Base-by-base conservation (phyloP, 2,113 vertebrate genomes). In the Salminus brasiliensis region DNA sequence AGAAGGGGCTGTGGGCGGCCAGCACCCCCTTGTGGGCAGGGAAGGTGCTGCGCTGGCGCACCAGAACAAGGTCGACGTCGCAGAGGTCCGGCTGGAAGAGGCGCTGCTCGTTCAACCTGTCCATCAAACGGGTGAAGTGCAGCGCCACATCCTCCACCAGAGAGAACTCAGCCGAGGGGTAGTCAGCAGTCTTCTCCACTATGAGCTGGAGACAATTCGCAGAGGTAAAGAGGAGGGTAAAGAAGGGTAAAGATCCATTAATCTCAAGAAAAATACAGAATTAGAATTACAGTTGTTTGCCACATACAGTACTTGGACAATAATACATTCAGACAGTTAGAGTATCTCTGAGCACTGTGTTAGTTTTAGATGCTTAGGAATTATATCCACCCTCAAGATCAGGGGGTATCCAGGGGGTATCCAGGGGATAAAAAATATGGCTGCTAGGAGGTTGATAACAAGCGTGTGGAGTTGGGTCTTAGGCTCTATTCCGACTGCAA, bases 101-200 rank as follows among this genome's bases (percentile, higher is more conserved):
- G 86, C 95, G 96, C 88, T 96, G 96, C 93, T 96, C 94, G 10
- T 97, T 98, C 90, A 97, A 93, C 87, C 95, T 95, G 95, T 96
- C 96, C 97, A 97, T 98, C 93, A 99, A 95, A 95, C 93, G 94
- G 81, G 96, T 95, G 83, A 96, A 98, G 91, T 97, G 95, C 88
- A 96, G 93, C 25, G 94, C 94, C 88, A 95, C 96, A 95, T 99
- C 96, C 93, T 98, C 96, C 94, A 96, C 95, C 92, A 97, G 91
- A 87, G 95, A 97, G 91, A 97, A 96, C 93, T 98, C 95, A 27
- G 94, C 94, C 83, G 93, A 93, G 81, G 96, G 96, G 86, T 94
- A 95, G 91, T 97, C 96, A 86, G 95, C 94, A 5, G 95, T 98
- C 92, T 97, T 98, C 93, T 97, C 96, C 86, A 96, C 96, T 96